Evolutionary conservation across 2,797 vertebrate genomes (phyloP).

Genomic region (Hyperoplus immaculatus): DNA sequence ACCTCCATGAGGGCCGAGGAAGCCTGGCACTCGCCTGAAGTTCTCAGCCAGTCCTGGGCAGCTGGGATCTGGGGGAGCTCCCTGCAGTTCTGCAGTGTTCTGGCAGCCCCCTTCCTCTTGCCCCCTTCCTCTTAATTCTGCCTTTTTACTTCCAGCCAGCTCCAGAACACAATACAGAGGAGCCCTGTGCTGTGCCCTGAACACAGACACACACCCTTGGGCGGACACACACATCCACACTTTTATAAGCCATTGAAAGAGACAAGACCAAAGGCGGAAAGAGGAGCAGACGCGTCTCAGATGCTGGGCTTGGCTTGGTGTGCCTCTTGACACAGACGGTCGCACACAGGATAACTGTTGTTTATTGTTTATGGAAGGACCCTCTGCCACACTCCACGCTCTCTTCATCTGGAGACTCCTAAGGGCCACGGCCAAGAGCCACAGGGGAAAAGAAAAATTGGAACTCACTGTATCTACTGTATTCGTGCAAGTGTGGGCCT

Average conservation of each 20-base stretch:
- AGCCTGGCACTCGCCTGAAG: constrained; percentile 84
- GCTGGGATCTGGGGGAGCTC: constrained; percentile 86
- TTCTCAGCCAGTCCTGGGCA: constrained; percentile 83
- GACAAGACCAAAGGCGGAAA: constrained; percentile 77
- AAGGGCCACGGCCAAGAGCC: constrained; percentile 63
- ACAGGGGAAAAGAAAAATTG: constrained; percentile 46
- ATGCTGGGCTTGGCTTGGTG: constrained; percentile 76
- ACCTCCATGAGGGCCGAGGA: constrained; percentile 79
- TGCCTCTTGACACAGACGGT: constrained; percentile 77
- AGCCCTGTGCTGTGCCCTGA: constrained; percentile 75
- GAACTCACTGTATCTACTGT: constrained; percentile 55
- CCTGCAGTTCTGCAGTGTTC: constrained; percentile 82
- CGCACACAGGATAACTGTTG: constrained; percentile 83
- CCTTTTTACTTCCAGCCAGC: constrained; percentile 83
- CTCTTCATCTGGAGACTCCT: constrained; percentile 75
- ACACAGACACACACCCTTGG: constrained; percentile 68
- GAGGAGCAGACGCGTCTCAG: constrained; percentile 81
- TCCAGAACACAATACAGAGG: constrained; percentile 83
- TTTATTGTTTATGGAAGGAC: constrained; percentile 81
- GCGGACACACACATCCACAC: constrained; percentile 76
- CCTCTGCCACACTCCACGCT: constrained; percentile 76
- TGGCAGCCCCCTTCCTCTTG: constrained; percentile 73
- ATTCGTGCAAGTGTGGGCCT: constrained; percentile 21
- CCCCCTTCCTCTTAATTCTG: constrained; percentile 78
- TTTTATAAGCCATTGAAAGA: constrained; percentile 79